Base-by-base conservation (phyloP, 2,113 vertebrate species). In the Labeo catla region DNA sequence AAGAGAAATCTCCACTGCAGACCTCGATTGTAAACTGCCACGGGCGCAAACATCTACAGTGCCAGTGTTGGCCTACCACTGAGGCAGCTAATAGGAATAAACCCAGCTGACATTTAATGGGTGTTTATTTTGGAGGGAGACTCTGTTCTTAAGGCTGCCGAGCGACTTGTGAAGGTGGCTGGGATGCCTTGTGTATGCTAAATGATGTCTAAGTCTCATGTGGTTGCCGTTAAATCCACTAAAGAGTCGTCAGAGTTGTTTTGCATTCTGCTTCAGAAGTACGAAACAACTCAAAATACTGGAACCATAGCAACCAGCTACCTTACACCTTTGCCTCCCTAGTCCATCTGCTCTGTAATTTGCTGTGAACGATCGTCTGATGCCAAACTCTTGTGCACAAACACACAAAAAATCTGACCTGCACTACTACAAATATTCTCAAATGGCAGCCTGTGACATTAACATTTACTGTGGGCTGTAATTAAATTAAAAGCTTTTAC, bases 11-110 rank as follows among this genome's bases (percentile, higher is more conserved):
- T 59, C 34, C 65, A n/a, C 4, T 43, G 81, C 50, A 84, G 34
- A 84, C 36, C 45, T 83, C 19, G 7, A 52, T 28, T 68, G 5
- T 70, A 73, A 57, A 84, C 68, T 23, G 50, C 50, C 68, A 73
- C 19, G 8, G 68, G 49, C 81, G 57, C 68, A 83, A 83, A 83
- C 81, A 83, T 73, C 13, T 84, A 81, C 80, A 52, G 49, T 52
- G 23, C 63, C 47, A 45, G 49, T 43, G 28, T 19, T 57, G 65
- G 65, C 19, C 68, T 70, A 83, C 81, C 19, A 83, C 47, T 70
- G 65, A 39, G 47, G 65, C 63, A 39, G 81, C 15, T 70, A 83
- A 84, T 84, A 70, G 81, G 81, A 52, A 83, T 70, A 73, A 84
- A 23, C 81, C 65, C 68, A 43, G 45, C 34, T 72, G 81, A 72